These are phyloP conservation scores for Sardinella longiceps DNA, from an alignment of 2,797 vertebrate genomes.

Conservation along the genomic window DNA sequence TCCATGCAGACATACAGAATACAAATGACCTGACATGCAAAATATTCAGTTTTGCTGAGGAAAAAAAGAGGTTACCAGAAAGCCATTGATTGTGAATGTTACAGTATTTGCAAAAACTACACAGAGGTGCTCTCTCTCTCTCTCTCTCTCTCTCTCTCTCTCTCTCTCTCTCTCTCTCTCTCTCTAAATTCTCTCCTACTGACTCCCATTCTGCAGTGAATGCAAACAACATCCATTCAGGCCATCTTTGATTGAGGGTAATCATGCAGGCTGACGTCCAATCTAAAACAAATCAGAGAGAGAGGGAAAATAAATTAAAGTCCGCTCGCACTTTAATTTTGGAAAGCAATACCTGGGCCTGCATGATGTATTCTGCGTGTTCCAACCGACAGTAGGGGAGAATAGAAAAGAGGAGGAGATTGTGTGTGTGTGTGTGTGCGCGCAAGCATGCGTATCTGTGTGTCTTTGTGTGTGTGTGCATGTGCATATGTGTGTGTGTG, in stretches of 20 bases:
- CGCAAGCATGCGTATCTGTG: neutral
- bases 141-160: neutral
- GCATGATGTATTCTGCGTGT: conserved; percentile 45
- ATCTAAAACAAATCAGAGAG: conserved; percentile 53
- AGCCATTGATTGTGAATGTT: conserved; percentile 5
- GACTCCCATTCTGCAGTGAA: neutral
- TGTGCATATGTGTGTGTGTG: neutral
- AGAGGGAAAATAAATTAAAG: conserved; percentile 52
- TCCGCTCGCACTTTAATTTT: conserved; percentile 43
- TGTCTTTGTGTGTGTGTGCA: neutral
- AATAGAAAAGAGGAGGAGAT: neutral
- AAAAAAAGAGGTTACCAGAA: neutral
- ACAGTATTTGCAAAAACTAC: neutral
- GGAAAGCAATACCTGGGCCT: conserved; percentile 46
- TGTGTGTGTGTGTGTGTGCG: neutral
- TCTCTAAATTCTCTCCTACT: neutral
- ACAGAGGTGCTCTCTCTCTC: neutral
- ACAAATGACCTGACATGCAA: conserved; percentile 13
- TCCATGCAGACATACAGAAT: neutral
- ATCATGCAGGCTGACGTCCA: conserved; percentile 51
- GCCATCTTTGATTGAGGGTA: conserved; percentile 45
- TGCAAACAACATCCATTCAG: conserved; percentile 26
- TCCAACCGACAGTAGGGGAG: conserved; percentile 38
- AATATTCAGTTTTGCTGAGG: conserved; percentile 19
- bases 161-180: neutral